Base-by-base conservation (phyloP, 2,113 vertebrate genomes). In the Egretta garzetta region DNA sequence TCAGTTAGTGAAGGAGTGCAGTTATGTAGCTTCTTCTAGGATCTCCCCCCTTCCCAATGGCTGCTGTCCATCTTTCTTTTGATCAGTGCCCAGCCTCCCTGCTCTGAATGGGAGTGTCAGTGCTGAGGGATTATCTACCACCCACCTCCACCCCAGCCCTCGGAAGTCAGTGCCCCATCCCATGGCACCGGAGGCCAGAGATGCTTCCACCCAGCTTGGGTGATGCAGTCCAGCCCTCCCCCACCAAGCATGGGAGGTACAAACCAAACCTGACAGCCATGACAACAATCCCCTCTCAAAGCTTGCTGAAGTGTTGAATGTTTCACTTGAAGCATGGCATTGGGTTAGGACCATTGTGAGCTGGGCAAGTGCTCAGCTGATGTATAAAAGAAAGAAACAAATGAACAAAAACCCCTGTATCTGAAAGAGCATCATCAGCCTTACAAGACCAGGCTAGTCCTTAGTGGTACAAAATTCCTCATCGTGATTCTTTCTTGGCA, bases 401-500 rank as follows among this genome's bases (percentile, higher is more conserved):
- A 92, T 22, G 2, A n/a, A 70, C 21, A 87, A 84, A 79, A 23
- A 64, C 15, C 2, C 5, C 7, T 49, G 6, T 52, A 59, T 37
- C 33, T 80, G 55, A 73, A 71, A 90, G 47, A 93, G 32, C 26
- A 58, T 68, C 39, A 74, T 70, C 63, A 85, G 81, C 64, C 82
- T 95, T 77, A 70, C 49, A 37, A 83, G 76, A 89, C 59, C n/a
- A 86, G 37, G 47, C 35, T 85, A 73, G 45, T 84, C 72, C 74
- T 92, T 92, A 97, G 90, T 88, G 94, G 94, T 91, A 68, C 85
- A 68, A 45, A 92, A 82, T 59, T 68, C 72, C 84, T 81, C 80
- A 88, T 86, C 53, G 32, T 52, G 64, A 59, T 64, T 85, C 49
- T 39, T 83, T 75, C 43, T 32, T 76, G 67, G 28, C 47, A 77